Evolutionary conservation across 1,140 invertebrate species (phyloP), one percentile per base, ranked within the genome.

Genomic region (Tribolium castaneum): DNA sequence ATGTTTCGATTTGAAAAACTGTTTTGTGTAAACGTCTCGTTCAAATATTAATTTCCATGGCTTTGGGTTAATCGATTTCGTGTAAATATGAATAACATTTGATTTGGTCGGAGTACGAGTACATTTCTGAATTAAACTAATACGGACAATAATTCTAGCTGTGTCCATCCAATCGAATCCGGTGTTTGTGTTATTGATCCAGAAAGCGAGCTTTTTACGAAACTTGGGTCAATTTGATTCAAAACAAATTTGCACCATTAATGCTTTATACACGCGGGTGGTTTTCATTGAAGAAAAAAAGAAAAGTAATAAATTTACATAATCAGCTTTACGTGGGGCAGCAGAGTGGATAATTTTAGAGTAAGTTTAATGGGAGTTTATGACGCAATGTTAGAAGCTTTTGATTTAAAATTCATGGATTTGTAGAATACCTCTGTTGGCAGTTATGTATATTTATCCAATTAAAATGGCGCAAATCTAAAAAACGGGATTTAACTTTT

Each of bases 221-320:
- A 66, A 12, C 12, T 35, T 35, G 3, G 30, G 7, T 66, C 59
- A 30, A 62, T 39, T 66, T 66, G 59, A 66, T 35, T 35, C 25
- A 66, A 39, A 39, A 66, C 30, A 66, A 66, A 66, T 66, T 66
- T 66, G 9, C 12, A 66, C 10, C 34, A 12, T 66, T 35, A 66
- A 66, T 66, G 6, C 12, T 66, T 12, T 12, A 22, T 66, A 14
- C 59, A 66, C n/a, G 30, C 9, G 30, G 12, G 10, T 5, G 30
- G 59, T 66, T 66, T 66, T 35, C 59, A 35, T 66, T 66, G 34
- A 66, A 66, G 59, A 66, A 66, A 35, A 34, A 66, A 66, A 13
- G 22, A 34, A 66, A 35, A 66, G 59, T 30, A 66, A 66, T 66
- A 66, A 66, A 66, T 66, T 66, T 66, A 13, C 59, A 66, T 66